Conservation (phyloP, 1,140 invertebrate genomes). For the Laupala kohalensis region DNA sequence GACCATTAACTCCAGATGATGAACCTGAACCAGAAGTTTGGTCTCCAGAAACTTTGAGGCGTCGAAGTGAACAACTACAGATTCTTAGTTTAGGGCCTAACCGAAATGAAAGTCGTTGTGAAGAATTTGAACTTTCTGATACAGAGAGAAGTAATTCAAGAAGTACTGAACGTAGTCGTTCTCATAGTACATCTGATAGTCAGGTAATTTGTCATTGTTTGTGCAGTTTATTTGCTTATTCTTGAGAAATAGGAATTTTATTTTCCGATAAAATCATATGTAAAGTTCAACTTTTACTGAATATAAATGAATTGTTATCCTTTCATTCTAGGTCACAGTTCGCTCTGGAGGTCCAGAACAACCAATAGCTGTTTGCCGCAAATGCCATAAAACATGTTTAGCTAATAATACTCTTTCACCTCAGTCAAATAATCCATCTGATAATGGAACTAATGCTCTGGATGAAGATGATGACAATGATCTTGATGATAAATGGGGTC, state of each 20-base stretch:
- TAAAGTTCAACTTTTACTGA: not conserved
- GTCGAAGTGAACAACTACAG: conserved; percentile 48
- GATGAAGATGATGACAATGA: conserved; percentile 23
- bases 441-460: not conserved
- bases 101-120: conserved; percentile 27
- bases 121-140: conserved; percentile 37
- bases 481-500: conserved; percentile 39
- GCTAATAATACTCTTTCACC: conserved; percentile 29
- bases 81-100: conserved; percentile 33
- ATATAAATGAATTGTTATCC: too few relatives aligned
- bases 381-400: conserved; percentile 58
- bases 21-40: conserved; percentile 47
- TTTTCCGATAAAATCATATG: not conserved
- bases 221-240: not conserved
- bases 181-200: conserved; percentile 48
- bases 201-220: conserved; percentile 34
- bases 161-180: conserved; percentile 25
- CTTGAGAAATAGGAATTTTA: not conserved
- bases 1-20: conserved; percentile 30
- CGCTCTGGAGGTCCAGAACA: conserved; percentile 47
- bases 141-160: conserved; percentile 28
- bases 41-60: conserved; percentile 49
- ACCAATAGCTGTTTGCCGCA: conserved; percentile 48
- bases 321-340: conserved; percentile 43
- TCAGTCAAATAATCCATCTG: not conserved